Base-by-base conservation (phyloP, 2,888 invertebrate genomes). In the Sericinus montela region DNA sequence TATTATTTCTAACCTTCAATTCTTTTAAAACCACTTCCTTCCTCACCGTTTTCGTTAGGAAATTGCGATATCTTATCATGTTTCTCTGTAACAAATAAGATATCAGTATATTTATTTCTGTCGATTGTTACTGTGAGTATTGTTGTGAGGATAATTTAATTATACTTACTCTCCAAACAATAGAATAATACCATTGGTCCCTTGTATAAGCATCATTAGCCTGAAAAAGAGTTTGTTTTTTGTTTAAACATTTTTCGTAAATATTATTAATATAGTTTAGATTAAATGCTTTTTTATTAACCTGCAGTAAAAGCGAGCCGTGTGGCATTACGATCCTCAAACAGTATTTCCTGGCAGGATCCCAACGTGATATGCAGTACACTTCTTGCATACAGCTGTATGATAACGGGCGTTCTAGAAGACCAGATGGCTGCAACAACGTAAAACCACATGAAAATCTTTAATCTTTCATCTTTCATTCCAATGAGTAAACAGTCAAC, bases 171-270 rank as follows among this genome's bases (percentile, higher is more conserved):
- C 92, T 92, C 95, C 95, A 95, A 53, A 93, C 85, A 63, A 95
- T 93, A 45, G 95, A 95, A 72, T 94, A 92, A 58, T 92, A 92
- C 94, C 94, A 95, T 76, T 95, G 95, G 87, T 95, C 94, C 72
- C 95, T 86, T n/a, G 93, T 91, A 69, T 95, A 94, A 36, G 92
- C 91, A 69, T 94, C 95, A 66, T 91, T 93, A 29, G 94, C 93
- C 93, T 95, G 91, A 39, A 91, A 85, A 50, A 57, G 65, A 57
- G 36, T 19, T 19, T 19, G 34, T 1, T 6, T 25, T 25, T 6
- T 4, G 25, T 5, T n/a, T 23, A 25, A 8, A 25, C 7, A 25
- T 4, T 25, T 25, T 25, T 25, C 1, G 25, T 25, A 2, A 5
- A 25, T 25, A 1, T 25, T 5, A 25, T 37, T n/a, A 0, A 16